Percentiles rank a stretch among this genome's conserved stretches.
phyloP scores from a whole-genome alignment of 1,140 invertebrate species.

The Trichogramma pretiosum region DNA sequence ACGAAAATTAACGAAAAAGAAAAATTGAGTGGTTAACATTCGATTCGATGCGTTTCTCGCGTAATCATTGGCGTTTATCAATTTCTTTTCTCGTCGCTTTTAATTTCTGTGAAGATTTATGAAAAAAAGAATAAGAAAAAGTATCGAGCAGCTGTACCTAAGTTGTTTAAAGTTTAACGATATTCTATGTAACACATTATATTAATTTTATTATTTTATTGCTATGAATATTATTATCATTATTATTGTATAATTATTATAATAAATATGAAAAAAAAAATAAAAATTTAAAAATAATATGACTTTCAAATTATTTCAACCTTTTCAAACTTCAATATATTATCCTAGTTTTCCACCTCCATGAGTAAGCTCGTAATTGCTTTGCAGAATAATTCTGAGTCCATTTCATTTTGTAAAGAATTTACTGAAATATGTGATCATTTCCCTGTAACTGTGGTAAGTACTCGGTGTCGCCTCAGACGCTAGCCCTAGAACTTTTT shows the following conservation, averaged over 20 bases:
- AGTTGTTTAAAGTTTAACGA: slow-evolving; percentile 38
- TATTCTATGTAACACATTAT: slow-evolving; percentile 31
- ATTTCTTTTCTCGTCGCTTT: slow-evolving; percentile 26
- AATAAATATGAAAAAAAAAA: slow-evolving; percentile 21
- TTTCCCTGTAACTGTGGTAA: no score
- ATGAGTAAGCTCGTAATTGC: no score
- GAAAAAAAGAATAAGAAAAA: no score
- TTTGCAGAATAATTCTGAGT: no score
- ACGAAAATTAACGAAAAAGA: not conserved
- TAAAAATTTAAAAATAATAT: slow-evolving; percentile 18
- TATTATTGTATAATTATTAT: slow-evolving; percentile 19
- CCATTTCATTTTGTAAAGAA: no score
- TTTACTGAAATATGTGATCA: no score
- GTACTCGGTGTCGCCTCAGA: no score
- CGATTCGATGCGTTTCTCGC: slow-evolving; percentile 3
- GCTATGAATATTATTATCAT: slow-evolving; percentile 22
- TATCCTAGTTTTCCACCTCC: no score
- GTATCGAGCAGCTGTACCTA: slow-evolving; percentile 42
- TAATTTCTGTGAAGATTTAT: slow-evolving; percentile 24
- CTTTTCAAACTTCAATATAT: no score
- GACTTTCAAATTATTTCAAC: no score
- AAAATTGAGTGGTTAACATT: slow-evolving; percentile 3
- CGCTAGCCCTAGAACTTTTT: no score
- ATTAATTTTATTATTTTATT: slow-evolving; percentile 29
- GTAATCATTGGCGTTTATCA: slow-evolving; percentile 19